phyloP scores from a whole-genome alignment of 2,888 invertebrate species.

The Caenorhabditis sp. region DNA sequence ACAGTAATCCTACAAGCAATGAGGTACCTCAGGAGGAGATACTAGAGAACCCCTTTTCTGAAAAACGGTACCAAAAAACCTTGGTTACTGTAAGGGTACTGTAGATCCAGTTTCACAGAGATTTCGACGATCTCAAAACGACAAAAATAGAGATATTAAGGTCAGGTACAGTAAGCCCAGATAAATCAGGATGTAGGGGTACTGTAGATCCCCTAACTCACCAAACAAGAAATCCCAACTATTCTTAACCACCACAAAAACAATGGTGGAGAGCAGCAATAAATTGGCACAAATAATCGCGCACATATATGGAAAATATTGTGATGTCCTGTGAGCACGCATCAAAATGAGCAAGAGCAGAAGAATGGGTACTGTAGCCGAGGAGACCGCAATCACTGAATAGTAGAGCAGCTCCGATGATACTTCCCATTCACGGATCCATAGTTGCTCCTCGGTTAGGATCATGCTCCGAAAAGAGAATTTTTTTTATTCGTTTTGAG shows the following conservation, averaged over 20 bases:
- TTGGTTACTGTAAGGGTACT: too few species aligned
- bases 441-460: constrained; percentile 13
- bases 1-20: too few species aligned
- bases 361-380: constrained; percentile 46
- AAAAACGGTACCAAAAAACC: too few species aligned
- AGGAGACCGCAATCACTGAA: constrained; percentile 44
- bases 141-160: too few species aligned
- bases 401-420: constrained; percentile 46
- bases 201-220: constrained; percentile 13
- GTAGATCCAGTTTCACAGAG: too few species aligned
- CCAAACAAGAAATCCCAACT: constrained; percentile 24
- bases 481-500: too few species aligned
- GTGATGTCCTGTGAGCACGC: constrained; percentile 38
- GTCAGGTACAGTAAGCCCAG: too few species aligned
- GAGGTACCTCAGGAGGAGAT: too few species aligned
- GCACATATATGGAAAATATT: constrained; percentile 47
- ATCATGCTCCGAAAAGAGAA: too few species aligned
- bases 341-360: constrained; percentile 27
- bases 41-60: too few species aligned
- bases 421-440: constrained; percentile 45
- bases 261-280: constrained; percentile 41
- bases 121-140: too few species aligned
- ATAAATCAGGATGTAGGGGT: too few species aligned
- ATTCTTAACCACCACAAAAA: constrained; percentile 37
- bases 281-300: constrained; percentile 49